Evolutionary conservation across 2,113 vertebrate genomes (phyloP).

Genomic region (Bubo blakistoni): DNA sequence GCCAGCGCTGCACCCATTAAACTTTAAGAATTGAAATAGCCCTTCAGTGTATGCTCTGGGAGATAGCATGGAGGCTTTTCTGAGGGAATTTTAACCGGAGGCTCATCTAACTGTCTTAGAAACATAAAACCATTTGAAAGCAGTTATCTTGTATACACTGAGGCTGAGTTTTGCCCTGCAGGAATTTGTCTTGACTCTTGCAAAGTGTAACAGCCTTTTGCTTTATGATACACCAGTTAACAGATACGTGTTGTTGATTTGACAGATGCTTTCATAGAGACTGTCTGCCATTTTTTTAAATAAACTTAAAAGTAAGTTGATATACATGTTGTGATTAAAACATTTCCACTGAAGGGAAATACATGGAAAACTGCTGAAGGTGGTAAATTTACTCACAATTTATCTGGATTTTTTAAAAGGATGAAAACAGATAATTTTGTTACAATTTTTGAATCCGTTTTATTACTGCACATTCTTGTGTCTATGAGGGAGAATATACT

Average conservation of each 20-base stretch:
- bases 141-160: neutral
- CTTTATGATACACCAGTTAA: neutral
- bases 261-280: neutral
- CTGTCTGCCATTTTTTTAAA: neutral
- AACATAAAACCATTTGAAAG: neutral
- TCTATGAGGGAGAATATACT: neutral
- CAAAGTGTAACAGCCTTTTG: neutral
- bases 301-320: neutral
- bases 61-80: neutral
- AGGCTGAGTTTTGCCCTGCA: neutral
- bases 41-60: neutral
- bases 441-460: neutral
- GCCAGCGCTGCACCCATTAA: rapidly evolving
- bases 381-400: neutral
- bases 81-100: neutral
- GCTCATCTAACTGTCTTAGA: neutral
- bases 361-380: neutral
- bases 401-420: neutral
- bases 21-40: neutral
- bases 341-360: neutral
- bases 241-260: neutral
- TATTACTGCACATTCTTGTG: neutral
- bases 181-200: neutral
- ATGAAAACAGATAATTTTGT: neutral
- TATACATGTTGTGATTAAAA: neutral